phyloP scores from a whole-genome alignment of 2,113 vertebrate species.

The Dascyllus trimaculatus region DNA sequence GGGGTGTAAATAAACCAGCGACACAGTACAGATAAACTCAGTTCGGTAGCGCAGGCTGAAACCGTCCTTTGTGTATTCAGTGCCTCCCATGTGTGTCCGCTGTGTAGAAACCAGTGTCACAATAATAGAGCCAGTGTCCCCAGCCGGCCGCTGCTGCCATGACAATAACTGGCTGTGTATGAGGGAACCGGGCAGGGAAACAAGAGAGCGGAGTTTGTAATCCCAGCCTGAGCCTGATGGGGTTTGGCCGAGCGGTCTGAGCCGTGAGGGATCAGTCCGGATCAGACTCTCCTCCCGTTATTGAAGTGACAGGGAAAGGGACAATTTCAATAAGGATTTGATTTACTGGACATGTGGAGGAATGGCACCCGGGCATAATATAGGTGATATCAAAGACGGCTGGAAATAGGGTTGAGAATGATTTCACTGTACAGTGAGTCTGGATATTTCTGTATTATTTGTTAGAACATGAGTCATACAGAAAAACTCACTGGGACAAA shows the following conservation, averaged over 20 bases:
- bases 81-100: constrained; percentile 60
- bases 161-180: constrained; percentile 64
- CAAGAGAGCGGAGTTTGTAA: constrained; percentile 56
- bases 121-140: constrained; percentile 78
- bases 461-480: too few relatives aligned
- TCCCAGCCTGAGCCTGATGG: constrained; percentile 44
- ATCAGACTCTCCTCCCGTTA: constrained; percentile 1
- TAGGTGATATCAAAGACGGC: too few relatives aligned
- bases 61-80: constrained; percentile 65
- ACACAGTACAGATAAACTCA: constrained; percentile 49
- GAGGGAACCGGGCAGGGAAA: constrained; percentile 54
- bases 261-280: not conserved
- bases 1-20: constrained; percentile 43
- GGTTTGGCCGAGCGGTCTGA: constrained; percentile 29
- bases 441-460: too few relatives aligned
- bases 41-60: constrained; percentile 49
- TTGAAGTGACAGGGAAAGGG: constrained; percentile 23
- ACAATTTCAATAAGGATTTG: not conserved
- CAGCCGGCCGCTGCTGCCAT: constrained; percentile 71
- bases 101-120: constrained; percentile 66
- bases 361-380: not conserved
- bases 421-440: too few relatives aligned
- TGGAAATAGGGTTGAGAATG: too few relatives aligned
- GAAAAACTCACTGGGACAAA: too few relatives aligned
- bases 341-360: not conserved